Conservation (phyloP, 2,888 invertebrate species). For the Erebia ligea region DNA sequence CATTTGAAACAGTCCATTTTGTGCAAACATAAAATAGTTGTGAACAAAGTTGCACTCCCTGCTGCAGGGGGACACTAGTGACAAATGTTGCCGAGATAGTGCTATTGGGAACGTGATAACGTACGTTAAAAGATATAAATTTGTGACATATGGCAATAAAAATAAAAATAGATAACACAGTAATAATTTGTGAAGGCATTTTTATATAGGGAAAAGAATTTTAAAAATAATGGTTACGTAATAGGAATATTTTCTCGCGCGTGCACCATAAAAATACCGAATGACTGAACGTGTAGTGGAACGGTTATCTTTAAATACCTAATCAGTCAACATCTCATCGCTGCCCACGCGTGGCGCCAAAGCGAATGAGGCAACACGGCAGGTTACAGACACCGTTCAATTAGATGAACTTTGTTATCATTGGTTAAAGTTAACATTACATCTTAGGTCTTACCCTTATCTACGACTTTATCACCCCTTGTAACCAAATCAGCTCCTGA, state of each 20-base stretch:
- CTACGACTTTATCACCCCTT: too few species aligned
- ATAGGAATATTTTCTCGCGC: slow-evolving; percentile 36
- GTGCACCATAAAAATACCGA: slow-evolving; percentile 51
- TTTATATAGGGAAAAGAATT: slow-evolving; percentile 33
- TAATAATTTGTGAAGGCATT: slow-evolving; percentile 35
- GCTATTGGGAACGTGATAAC: slow-evolving; percentile 39
- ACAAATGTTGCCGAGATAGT: slow-evolving; percentile 60
- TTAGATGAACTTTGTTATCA: slow-evolving; percentile 34
- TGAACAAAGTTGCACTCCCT: slow-evolving; percentile 69
- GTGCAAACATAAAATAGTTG: slow-evolving; percentile 55
- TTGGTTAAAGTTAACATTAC: slow-evolving; percentile 29
- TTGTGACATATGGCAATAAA: slow-evolving; percentile 39
- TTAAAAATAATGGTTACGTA: slow-evolving; percentile 35
- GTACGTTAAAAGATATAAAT: slow-evolving; percentile 39
- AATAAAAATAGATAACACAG: slow-evolving; percentile 36
- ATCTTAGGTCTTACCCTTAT: slow-evolving; percentile 3
- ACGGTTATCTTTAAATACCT: slow-evolving; percentile 76
- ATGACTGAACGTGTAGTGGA: slow-evolving; percentile 54
- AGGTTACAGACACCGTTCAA: slow-evolving; percentile 27
- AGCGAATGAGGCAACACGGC: slow-evolving; percentile 48
- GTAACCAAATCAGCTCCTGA: too few species aligned
- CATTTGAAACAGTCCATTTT: slow-evolving; percentile 62
- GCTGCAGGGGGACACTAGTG: slow-evolving; percentile 50
- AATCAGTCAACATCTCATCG: slow-evolving; percentile 76
- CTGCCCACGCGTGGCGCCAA: slow-evolving; percentile 72